phyloP scores from a whole-genome alignment of 2,113 vertebrate genomes.

The Lophochroa leadbeateri region DNA sequence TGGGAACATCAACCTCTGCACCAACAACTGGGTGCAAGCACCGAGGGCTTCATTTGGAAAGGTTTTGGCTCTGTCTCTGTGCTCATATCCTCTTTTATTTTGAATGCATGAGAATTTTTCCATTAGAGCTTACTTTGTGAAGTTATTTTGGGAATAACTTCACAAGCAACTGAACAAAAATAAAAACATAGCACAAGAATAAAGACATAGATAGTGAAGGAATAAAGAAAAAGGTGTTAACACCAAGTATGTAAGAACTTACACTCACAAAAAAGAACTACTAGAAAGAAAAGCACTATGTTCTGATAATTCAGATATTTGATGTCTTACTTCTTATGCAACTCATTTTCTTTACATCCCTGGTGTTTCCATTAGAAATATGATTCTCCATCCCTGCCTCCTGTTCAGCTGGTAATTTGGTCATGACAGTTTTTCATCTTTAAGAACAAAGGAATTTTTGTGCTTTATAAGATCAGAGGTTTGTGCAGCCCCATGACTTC shows the following conservation, averaged over 20 bases:
- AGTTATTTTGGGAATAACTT: conserved; percentile 14
- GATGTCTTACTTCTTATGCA: background rate
- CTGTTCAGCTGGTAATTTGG: conserved; percentile 32
- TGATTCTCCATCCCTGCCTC: background rate
- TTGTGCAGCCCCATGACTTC: background rate
- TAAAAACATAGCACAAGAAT: background rate
- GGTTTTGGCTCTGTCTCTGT: background rate
- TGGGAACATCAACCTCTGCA: background rate
- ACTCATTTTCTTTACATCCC: background rate
- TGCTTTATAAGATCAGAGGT: background rate
- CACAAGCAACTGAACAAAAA: background rate
- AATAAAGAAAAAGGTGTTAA: background rate
- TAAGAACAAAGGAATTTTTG: conserved; percentile 26
- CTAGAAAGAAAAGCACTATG: background rate
- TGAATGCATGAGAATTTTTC: background rate
- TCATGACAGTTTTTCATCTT: conserved; percentile 3
- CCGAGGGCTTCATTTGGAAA: background rate
- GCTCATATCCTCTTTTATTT: background rate
- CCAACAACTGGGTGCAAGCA: accelerated
- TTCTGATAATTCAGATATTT: background rate
- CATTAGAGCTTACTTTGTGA: background rate
- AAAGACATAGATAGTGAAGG: background rate
- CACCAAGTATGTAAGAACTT: background rate
- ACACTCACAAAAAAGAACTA: background rate
- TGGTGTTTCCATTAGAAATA: conserved; percentile 45